Conservation (phyloP, 2,113 vertebrate genomes). For the Cavia aperea region DNA sequence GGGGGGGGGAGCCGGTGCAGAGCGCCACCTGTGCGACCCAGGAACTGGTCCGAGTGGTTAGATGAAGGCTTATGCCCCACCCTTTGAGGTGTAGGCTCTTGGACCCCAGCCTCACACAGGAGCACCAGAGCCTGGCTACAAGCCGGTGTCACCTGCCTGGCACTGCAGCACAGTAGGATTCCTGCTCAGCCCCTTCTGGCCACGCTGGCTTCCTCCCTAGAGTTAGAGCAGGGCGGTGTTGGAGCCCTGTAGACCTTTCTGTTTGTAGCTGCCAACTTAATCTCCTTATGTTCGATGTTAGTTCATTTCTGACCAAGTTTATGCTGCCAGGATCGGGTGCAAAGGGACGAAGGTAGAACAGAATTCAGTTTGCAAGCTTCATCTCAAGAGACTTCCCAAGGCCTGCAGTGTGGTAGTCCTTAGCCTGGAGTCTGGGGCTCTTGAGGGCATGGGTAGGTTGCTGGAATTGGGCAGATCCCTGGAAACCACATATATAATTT, state of each 20-base stretch:
- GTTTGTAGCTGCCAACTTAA: background rate
- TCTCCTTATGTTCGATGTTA: background rate
- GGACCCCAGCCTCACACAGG: background rate
- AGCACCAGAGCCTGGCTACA: background rate
- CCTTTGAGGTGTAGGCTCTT: background rate
- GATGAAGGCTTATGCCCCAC: background rate
- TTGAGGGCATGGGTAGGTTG: background rate
- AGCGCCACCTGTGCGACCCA: background rate
- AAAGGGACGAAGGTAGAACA: background rate
- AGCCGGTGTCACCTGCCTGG: background rate
- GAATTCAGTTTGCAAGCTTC: background rate
- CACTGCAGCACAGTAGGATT: background rate
- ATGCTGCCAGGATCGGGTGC: background rate
- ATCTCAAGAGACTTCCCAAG: background rate
- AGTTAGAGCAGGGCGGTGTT: background rate
- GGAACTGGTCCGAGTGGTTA: background rate
- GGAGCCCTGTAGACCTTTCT: background rate
- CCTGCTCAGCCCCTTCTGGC: background rate
- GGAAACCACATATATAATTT: constrained; percentile 3
- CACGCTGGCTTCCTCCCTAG: background rate
- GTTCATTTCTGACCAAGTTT: background rate
- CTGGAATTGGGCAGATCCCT: background rate
- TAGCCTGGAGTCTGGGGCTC: background rate
- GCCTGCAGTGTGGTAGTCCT: background rate
- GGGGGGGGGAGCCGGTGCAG: background rate